A percentile compares a stretch with the other conserved stretches of the same genome.
phyloP scores from a whole-genome alignment of 2,797 vertebrate genomes.

The Acropternis orthonyx region DNA sequence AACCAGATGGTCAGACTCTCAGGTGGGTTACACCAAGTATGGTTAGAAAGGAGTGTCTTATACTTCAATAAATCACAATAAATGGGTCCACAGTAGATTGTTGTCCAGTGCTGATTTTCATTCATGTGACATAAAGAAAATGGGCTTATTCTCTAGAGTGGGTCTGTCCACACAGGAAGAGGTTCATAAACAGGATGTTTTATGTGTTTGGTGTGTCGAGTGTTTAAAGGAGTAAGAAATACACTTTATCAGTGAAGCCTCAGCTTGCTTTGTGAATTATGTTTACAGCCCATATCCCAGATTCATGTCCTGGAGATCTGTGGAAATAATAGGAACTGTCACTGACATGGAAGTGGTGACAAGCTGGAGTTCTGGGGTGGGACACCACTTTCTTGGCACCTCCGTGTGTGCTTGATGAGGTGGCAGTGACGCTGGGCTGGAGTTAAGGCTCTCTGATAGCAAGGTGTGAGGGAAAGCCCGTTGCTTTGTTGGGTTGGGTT shows the following conservation, averaged over 20 bases:
- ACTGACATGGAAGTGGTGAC: neutral
- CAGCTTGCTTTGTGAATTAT: neutral
- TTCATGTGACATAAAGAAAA: slow-evolving; percentile 4
- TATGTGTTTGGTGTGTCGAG: neutral
- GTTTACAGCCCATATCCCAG: neutral
- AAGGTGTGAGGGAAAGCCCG: neutral
- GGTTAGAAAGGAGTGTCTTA: neutral
- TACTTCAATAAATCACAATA: neutral
- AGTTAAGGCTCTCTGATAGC: neutral
- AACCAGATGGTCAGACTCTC: neutral
- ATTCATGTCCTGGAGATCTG: neutral
- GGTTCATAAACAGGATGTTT: neutral
- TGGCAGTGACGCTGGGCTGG: neutral
- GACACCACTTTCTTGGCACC: neutral
- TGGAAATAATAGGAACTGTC: neutral
- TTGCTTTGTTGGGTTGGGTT: neutral
- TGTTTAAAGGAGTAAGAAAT: slow-evolving; percentile 8
- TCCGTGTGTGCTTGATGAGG: neutral
- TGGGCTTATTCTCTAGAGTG: neutral
- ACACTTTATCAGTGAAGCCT: neutral
- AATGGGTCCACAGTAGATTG: neutral
- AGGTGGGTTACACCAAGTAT: neutral
- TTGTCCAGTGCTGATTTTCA: neutral
- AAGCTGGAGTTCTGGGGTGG: neutral
- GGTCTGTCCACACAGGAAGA: neutral